Conservation (phyloP, 2,888 invertebrate genomes). For the Leptinotarsa tumamoca region DNA sequence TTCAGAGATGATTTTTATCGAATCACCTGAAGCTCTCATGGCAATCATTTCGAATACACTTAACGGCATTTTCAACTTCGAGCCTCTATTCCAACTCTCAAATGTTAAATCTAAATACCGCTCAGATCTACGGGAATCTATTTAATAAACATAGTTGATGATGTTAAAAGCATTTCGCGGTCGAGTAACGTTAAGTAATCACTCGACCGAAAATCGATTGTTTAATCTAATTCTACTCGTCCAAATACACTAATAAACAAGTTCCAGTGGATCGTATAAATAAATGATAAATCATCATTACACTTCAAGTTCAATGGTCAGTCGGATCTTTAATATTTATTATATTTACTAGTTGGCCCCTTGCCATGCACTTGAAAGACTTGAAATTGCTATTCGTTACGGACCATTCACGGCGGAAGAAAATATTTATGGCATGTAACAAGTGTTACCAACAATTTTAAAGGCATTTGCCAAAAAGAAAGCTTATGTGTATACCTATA, state of each 20-base stretch:
- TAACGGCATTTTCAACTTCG: background rate
- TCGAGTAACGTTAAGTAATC: slow-evolving; percentile 14
- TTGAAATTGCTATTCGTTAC: slow-evolving; percentile 6
- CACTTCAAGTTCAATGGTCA: slow-evolving; percentile 43
- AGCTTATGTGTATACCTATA: background rate
- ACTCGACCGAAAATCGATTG: slow-evolving; percentile 20
- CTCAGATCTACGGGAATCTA: background rate
- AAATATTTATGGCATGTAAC: slow-evolving; percentile 10
- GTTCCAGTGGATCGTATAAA: slow-evolving; percentile 36
- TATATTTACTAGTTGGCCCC: slow-evolving; percentile 38
- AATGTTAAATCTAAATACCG: background rate
- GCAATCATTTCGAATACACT: background rate
- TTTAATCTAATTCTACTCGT: slow-evolving; percentile 23
- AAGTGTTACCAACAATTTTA: slow-evolving; percentile 2
- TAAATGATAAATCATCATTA: slow-evolving; percentile 39
- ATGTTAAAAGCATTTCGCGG: slow-evolving; percentile 7
- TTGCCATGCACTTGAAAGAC: slow-evolving; percentile 32
- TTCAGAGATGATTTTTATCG: no score
- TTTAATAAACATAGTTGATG: slow-evolving; percentile 14
- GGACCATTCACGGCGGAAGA: background rate
- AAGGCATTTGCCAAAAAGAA: background rate
- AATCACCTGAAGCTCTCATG: no score
- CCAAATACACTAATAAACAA: slow-evolving; percentile 33
- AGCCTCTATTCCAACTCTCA: background rate
- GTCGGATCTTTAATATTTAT: slow-evolving; percentile 35